A percentile compares a stretch with the other conserved stretches of the same genome.
phyloP scores from a whole-genome alignment of 2,797 vertebrate species.

The Manis crassicaudata region DNA sequence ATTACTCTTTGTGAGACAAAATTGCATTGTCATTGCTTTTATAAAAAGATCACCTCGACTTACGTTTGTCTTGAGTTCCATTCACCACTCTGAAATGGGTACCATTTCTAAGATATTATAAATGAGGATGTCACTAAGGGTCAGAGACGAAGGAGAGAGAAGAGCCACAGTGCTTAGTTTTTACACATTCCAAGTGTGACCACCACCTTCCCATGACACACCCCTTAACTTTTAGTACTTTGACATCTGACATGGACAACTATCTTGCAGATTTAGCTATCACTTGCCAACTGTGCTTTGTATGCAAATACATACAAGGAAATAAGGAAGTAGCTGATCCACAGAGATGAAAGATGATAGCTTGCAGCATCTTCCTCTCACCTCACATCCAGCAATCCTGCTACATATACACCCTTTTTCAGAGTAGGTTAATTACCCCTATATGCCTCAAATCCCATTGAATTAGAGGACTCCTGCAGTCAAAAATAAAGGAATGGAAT shows the following conservation, averaged over 20 bases:
- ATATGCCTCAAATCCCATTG: neutral
- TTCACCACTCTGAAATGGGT: slow-evolving; percentile 8
- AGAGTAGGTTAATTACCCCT: neutral
- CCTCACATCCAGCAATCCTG: slow-evolving; percentile 15
- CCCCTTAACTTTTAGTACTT: neutral
- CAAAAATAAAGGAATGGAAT: neutral
- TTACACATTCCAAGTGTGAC: neutral
- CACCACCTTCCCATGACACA: neutral
- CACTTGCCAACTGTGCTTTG: neutral
- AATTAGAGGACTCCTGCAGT: neutral
- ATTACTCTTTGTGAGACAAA: slow-evolving; percentile 23
- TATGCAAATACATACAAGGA: slow-evolving; percentile 15
- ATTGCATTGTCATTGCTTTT: neutral
- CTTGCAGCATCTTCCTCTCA: neutral
- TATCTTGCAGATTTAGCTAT: neutral
- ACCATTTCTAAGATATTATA: neutral
- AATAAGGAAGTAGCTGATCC: slow-evolving; percentile 12
- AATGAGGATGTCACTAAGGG: neutral
- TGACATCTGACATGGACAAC: slow-evolving; percentile 3
- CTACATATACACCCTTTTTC: neutral
- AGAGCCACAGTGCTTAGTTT: neutral
- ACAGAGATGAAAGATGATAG: neutral
- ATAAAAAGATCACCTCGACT: neutral
- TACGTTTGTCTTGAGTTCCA: slow-evolving; percentile 21
- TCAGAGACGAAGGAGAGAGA: neutral